Base-by-base conservation (phyloP, 2,797 vertebrate species). In the Argyrosomus regius region DNA sequence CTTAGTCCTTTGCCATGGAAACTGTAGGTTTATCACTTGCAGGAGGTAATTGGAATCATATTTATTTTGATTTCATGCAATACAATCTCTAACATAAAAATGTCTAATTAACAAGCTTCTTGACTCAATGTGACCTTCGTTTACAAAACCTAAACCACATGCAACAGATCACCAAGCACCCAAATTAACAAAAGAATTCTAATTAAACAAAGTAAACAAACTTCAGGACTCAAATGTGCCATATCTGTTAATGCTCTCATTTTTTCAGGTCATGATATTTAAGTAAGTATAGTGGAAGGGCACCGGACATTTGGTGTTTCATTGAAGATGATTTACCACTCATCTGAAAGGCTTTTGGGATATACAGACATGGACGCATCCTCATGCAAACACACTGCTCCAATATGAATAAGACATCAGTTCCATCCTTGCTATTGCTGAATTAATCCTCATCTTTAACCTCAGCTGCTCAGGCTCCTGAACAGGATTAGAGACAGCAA, bases 391-490 rank as follows among this genome's bases (percentile, higher is more conserved):
- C 86, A 81, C 68, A 71, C 83, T 86, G 81, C 83, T 77, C 71
- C 57, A n/a, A 39, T 62, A 81, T 78, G 74, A 90, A 86, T 66
- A 83, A 75, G 64, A 69, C 43, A 75, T 35, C 68, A n/a, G 75
- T 80, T 78, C 88, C 66, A 93, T 83, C 74, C 49, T 22, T 48
- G 79, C 70, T 87, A 50, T 64, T 78, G 71, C 76, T 80, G 52
- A 78, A 89, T 85, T 91, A 90, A 92, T 92, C 83, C 73, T 63
- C n/a, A 58, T 69, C 50, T 75, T 90, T 87, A 88, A 91, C 84
- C 87, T 85, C 84, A 82, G 81, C 78, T 82, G 70, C 66, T 82
- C 18, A 9, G 57, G 67, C 82, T 85, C 57, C 83, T 85, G 86
- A 65, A 73, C 58, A 89, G 75, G 81, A 92, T 93, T 90, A 91